Base-by-base conservation (phyloP, 2,797 vertebrate genomes). In the Chelon labrosus region DNA sequence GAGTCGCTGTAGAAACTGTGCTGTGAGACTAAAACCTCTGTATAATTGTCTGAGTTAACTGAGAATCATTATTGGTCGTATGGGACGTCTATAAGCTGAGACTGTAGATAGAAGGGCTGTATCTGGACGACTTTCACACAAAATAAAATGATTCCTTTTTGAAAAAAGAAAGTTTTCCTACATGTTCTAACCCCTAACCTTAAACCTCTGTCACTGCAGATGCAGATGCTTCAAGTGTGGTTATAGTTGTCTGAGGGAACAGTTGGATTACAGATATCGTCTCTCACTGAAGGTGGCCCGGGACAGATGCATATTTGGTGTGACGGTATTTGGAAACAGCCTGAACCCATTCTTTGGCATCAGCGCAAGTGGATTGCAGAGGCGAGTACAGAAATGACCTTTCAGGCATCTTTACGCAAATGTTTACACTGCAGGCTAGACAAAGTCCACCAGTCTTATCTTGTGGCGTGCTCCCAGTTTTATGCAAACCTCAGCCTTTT, bases 251-350 rank as follows among this genome's bases (percentile, higher is more conserved):
- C 68, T 88, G 69, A 86, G 77, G 70, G 88, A 94, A 51, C 92
- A 93, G 73, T 85, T 92, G 22, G 91, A 82, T 50, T 95, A 96
- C 84, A 96, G 97, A 83, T 99, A 99, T 0, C 96, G 95, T 27
- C 93, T 99, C 67, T 94, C 95, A 0, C 72, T 98, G 49, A 95
- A 90, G 75, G 94, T 96, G 71, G 84, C 93, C 68, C 93, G 95
- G 77, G 92, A 93, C 56, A 80, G 14, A 10, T 83, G 90, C 73
- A 85, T 97, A 65, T 96, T 96, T 94, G 88, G 89, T 55, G 86
- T 98, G 50, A 98, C 97, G 0, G 94, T 98, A 22, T 99, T 99
- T 90, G 98, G 98, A 80, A 93, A 92, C 77, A 96, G 96, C 80
- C 92, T 99, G 67, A 95, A 98, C 86, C 85, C 86, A 3, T 96